Evolutionary conservation across 2,113 vertebrate species (phyloP), one percentile per base, ranked within the genome.

Genomic region (Ophiodon elongatus): DNA sequence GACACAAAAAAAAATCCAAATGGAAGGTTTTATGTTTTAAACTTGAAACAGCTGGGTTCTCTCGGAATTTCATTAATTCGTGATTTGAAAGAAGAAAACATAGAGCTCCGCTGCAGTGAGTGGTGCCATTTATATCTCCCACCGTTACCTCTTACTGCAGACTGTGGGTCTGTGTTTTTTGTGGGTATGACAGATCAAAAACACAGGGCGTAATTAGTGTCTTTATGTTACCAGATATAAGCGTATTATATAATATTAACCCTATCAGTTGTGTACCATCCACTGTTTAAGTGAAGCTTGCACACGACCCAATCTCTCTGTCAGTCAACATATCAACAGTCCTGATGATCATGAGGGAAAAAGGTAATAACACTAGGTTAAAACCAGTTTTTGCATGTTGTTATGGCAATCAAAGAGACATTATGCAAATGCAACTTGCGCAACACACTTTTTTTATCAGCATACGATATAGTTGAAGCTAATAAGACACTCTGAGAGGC

Each of bases 41-140:
- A 37, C 47, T 33, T 37, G 27, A 59, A 76, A 67, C 73, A 52
- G 33, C 21, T 56, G 62, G 15, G 27, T 45, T 73, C 64, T 15
- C 35, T 54, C 25, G 13, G 43, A 56, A 6, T 29, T 41, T 63
- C 76, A 79, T 68, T 52, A 45, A 39, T 41, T 66, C 3, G 33
- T 27, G 7, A 66, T 54, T 45, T 33, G 5, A 43, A 41, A 56
- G 45, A 52, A 69, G 17, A 62, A 73, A 47, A 39, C n/a, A 31
- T 21, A 76, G 14, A 2, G 6, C 8, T 59, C 23, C 13, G 9
- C 47, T 14, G 11, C 72, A 63, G 64, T 47, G 47, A 37, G 41
- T 13, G 8, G 56, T 62, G 60, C 60, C 31, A 54, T 54, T 63
- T 63, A 23, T n/a, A 15, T 71, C 35, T 54, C 33, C 43, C 15